A percentile compares a stretch with the other conserved stretches of the same genome.
Conservation (phyloP, 2,113 vertebrate species). For the Lipophrys pholis region DNA sequence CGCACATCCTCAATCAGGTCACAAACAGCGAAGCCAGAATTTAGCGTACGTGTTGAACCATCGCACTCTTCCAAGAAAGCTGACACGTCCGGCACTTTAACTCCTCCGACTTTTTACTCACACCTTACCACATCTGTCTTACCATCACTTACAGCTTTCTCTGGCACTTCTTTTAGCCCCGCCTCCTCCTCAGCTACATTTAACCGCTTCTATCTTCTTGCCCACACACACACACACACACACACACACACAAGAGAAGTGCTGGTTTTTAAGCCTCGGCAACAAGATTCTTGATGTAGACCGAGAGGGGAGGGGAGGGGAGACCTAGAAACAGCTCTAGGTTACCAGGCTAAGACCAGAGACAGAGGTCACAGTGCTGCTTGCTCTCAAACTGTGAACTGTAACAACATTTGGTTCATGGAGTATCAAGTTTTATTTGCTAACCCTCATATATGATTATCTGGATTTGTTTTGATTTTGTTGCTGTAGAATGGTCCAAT, state of each 20-base stretch:
- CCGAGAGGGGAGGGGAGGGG: constrained; percentile 23
- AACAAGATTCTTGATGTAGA: constrained; percentile 53
- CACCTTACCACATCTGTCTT: constrained; percentile 17
- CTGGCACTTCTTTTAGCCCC: constrained; percentile 29
- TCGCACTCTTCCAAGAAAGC: constrained; percentile 3
- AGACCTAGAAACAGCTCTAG: constrained; percentile 53
- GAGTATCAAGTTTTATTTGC: no score
- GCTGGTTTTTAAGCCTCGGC: constrained; percentile 50
- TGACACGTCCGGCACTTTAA: constrained; percentile 1
- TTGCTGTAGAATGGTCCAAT: no score
- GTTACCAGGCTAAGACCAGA: constrained; percentile 44
- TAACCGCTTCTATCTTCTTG: constrained; percentile 24
- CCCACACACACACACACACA: constrained; percentile 21
- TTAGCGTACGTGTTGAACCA: constrained; percentile 12
- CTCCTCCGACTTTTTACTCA: constrained; percentile 23
- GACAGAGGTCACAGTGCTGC: constrained; percentile 17
- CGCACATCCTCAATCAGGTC: constrained; percentile 43
- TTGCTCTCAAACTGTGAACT: background rate
- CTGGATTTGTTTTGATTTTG: no score
- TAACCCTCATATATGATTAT: no score
- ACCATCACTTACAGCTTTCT: constrained; percentile 26
- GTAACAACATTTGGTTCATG: no score
- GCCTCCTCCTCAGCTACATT: background rate
- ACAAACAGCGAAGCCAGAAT: constrained; percentile 18
- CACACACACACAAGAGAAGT: constrained; percentile 24